Evolutionary conservation across 1,140 invertebrate genomes (phyloP).

Genomic region (Achatina immaculata): DNA sequence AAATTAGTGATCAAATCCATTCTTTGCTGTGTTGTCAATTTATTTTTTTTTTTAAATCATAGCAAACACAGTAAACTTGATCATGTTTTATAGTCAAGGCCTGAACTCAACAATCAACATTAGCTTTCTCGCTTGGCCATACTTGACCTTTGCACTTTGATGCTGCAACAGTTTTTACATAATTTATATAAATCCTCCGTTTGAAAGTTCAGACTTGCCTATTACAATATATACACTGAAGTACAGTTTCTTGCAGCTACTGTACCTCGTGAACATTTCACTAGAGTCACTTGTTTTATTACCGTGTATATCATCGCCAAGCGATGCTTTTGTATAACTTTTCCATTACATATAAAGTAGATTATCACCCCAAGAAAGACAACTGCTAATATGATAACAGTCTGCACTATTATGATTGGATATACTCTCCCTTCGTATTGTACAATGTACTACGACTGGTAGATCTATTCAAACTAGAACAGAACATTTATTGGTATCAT

Average conservation of each 20-base stretch:
- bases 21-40: not conserved
- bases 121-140: slow-evolving; percentile 1
- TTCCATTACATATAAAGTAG: not conserved
- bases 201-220: not conserved
- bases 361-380: not conserved
- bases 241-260: not conserved
- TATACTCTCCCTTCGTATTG: not conserved
- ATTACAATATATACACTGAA: not conserved
- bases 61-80: not conserved
- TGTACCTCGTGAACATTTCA: not conserved
- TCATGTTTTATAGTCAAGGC: slow-evolving; percentile 12
- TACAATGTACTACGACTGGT: not conserved
- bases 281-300: not conserved
- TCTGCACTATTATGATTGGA: not conserved
- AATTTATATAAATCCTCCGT: not conserved
- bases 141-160: not conserved
- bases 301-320: not conserved
- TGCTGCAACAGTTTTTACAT: not conserved
- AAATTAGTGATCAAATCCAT: too few relatives aligned
- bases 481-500: not conserved
- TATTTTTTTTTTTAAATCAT: not conserved
- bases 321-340: not conserved
- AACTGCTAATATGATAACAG: too few relatives aligned
- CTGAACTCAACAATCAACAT: slow-evolving; percentile 4
- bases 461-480: not conserved